Evolutionary conservation across 1,140 invertebrate genomes (phyloP).

Genomic region (Batillaria attramentaria): DNA sequence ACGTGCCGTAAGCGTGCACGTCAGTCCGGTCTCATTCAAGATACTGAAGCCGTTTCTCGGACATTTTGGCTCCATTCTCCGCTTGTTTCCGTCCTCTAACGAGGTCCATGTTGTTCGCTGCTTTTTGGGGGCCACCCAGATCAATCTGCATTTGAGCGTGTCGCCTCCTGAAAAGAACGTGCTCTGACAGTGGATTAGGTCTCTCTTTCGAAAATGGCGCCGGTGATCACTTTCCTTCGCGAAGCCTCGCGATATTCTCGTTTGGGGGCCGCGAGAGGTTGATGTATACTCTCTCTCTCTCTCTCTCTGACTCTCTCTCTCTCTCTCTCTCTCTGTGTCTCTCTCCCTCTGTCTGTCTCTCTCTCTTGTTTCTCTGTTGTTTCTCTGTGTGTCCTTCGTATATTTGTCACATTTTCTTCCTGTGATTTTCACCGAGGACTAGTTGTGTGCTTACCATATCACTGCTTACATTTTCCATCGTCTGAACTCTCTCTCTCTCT

Average conservation of each 20-base stretch:
- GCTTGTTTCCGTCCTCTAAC: conserved; percentile 17
- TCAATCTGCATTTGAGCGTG: conserved; percentile 31
- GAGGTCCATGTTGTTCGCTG: conserved; percentile 28
- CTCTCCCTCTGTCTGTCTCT: background rate
- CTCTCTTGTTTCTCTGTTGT: background rate
- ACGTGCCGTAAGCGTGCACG: conserved; percentile 4
- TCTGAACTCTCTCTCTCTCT: background rate
- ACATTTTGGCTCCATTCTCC: conserved; percentile 19
- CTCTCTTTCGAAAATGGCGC: too few relatives aligned
- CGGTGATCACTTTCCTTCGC: too few relatives aligned
- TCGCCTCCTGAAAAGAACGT: too few relatives aligned
- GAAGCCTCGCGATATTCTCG: too few relatives aligned
- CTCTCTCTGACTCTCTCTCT: conserved; percentile 11
- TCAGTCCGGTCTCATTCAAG: conserved; percentile 10
- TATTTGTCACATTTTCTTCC: background rate
- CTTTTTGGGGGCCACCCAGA: conserved; percentile 4
- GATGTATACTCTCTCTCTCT: too few relatives aligned
- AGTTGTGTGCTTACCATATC: too few relatives aligned
- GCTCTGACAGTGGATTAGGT: too few relatives aligned
- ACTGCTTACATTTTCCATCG: too few relatives aligned
- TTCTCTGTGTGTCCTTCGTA: background rate
- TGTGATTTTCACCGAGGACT: too few relatives aligned
- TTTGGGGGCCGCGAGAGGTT: too few relatives aligned
- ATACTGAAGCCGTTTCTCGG: conserved; percentile 17
- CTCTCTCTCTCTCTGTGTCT: conserved; percentile 14